Evolutionary conservation across 1,140 invertebrate species (phyloP), one percentile per base, ranked within the genome.

Genomic region (Pogonus chalceus): DNA sequence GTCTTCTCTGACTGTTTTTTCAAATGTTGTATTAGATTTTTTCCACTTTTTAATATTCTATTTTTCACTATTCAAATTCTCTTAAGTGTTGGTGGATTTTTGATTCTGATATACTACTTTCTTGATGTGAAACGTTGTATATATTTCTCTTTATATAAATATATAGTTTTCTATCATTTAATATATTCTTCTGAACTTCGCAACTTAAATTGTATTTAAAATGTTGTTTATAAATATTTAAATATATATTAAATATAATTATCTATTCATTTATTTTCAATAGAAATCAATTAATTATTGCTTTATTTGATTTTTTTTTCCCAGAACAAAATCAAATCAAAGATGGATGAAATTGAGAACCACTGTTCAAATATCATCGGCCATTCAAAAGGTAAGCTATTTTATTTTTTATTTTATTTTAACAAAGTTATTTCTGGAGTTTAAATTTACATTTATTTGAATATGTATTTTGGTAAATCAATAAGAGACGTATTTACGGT

Each of bases 311-410:
- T 35, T 50, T 26, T 24, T 9, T 26, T 46, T 49, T n/a, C 24
- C 21, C 77, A 92, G 88, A 80, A 88, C 85, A 62, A 89, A 89
- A 67, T 90, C 88, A 62, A 92, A 90, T 71, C 89, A 92, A 66
- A 81, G 90, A 72, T 96, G 92, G 92, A 89, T 92, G 83, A 94
- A 95, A 72, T 74, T 96, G 53, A 77, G 92, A 35, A 93, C 90
- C 20, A 94, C 91, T 1, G 90, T 96, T 51, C 90, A 94, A 69
- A 77, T 93, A 55, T 90, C 91, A 23, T 90, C 88, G 31, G 91
- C 90, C 23, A 92, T 96, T 65, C 78, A 81, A 65, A 86, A 88
- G 71, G 81, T 68, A 60, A 61, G 58, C 52, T 50, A 39, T 23
- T 37, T 16, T n/a, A n/a, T n/a, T n/a, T n/a, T n/a, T n/a, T n/a